Conservation (phyloP, 2,113 vertebrate species). For the Eidolon helvum region DNA sequence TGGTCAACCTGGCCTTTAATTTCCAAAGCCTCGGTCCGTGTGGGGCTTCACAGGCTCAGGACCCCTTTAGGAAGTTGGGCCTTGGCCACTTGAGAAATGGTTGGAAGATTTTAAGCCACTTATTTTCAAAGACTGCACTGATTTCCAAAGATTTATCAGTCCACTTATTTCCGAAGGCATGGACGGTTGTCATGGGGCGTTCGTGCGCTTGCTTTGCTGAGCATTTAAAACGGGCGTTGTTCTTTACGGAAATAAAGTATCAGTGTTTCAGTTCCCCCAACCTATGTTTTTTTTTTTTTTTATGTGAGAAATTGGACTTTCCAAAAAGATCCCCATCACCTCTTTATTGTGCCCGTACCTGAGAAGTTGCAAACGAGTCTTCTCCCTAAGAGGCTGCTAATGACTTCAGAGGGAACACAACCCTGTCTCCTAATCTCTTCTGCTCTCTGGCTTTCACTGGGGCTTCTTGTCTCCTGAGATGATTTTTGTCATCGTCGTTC, state of each 20-base stretch:
- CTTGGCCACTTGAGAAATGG: not conserved
- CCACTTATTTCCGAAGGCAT: not conserved
- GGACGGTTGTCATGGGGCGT: not conserved
- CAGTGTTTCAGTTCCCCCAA: not conserved
- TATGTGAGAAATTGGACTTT: not conserved
- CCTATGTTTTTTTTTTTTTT: not conserved
- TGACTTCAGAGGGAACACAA: not conserved
- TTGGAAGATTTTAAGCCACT: not conserved
- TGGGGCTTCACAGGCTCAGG: not conserved
- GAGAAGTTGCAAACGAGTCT: not conserved
- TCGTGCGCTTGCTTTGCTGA: not conserved
- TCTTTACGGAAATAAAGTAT: not conserved
- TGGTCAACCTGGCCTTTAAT: not conserved
- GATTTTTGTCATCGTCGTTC: not conserved
- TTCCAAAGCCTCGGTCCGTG: not conserved
- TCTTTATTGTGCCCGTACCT: not conserved
- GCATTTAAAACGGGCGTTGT: not conserved
- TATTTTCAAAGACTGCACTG: not conserved
- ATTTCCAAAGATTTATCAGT: not conserved
- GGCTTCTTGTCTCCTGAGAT: not conserved
- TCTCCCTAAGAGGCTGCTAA: not conserved
- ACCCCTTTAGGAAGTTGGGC: not conserved
- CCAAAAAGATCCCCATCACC: not conserved
- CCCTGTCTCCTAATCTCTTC: not conserved
- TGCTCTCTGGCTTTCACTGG: not conserved